phyloP scores from a whole-genome alignment of 2,797 vertebrate species.

The Graptemys geographica region DNA sequence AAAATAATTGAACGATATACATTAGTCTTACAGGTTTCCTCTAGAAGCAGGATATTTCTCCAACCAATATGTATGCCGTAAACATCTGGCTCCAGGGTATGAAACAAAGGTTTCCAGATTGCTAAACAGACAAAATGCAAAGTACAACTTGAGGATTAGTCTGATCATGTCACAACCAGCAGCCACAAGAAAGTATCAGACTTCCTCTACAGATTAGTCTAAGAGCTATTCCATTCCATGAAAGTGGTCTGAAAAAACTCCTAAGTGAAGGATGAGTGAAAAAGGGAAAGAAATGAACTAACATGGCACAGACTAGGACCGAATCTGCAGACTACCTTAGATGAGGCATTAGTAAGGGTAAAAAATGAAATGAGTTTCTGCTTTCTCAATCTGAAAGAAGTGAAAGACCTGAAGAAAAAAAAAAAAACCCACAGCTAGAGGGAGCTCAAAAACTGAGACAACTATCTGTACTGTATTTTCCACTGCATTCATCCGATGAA shows the following conservation, averaged over 20 bases:
- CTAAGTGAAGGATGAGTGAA: background rate
- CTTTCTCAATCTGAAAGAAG: background rate
- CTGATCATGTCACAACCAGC: background rate
- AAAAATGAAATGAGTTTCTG: background rate
- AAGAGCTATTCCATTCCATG: background rate
- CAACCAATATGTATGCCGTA: background rate
- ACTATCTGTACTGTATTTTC: too few relatives aligned
- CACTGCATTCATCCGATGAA: too few relatives aligned
- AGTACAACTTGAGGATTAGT: background rate
- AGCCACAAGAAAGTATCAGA: background rate
- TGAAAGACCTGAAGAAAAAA: background rate
- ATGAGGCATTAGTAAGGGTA: background rate
- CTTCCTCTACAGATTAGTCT: background rate
- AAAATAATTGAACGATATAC: background rate
- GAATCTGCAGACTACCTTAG: background rate
- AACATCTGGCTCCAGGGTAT: background rate
- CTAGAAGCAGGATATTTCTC: background rate
- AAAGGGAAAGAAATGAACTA: background rate
- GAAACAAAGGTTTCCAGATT: background rate
- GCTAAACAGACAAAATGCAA: fast-evolving
- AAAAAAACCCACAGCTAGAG: background rate
- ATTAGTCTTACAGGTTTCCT: background rate
- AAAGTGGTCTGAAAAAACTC: background rate
- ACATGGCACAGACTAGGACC: background rate
- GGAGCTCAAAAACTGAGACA: background rate